phyloP scores from a whole-genome alignment of 2,113 vertebrate species.

The Lepus timidus region DNA sequence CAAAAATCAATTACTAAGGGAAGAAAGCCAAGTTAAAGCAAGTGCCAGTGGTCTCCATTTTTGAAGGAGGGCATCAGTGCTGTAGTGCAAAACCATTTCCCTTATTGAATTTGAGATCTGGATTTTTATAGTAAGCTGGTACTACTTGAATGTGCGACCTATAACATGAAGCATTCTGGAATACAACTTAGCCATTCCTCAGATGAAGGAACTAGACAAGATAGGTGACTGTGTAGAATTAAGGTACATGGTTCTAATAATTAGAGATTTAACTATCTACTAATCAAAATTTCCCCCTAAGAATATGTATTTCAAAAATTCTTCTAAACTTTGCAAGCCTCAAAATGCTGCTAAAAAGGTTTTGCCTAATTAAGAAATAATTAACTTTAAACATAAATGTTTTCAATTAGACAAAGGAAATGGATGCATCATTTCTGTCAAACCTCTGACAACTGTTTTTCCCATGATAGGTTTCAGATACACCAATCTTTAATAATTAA shows the following conservation, averaged over 20 bases:
- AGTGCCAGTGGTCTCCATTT: conserved; percentile 43
- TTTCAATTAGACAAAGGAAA: conserved; percentile 65
- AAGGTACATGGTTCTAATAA: conserved; percentile 45
- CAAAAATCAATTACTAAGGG: conserved; percentile 63
- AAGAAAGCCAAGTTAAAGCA: conserved; percentile 76
- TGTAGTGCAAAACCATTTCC: conserved; percentile 25
- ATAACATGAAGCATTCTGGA: conserved; percentile 49
- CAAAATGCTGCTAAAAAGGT: conserved; percentile 64
- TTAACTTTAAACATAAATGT: conserved; percentile 56
- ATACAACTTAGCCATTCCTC: conserved; percentile 17
- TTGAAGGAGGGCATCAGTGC: conserved; percentile 36
- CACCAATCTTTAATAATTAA: conserved; percentile 55
- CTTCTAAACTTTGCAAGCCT: conserved; percentile 55
- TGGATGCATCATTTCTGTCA: conserved; percentile 62
- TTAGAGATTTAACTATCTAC: conserved; percentile 30
- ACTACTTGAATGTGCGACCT: conserved; percentile 25
- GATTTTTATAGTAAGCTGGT: neutral
- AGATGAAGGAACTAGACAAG: conserved; percentile 48
- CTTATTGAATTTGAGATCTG: conserved; percentile 2
- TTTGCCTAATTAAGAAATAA: conserved; percentile 57
- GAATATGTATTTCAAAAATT: conserved; percentile 63
- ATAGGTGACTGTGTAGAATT: conserved; percentile 52
- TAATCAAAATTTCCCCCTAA: conserved; percentile 48
- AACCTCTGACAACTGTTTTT: conserved; percentile 64
- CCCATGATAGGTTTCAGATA: conserved; percentile 71